Base-by-base conservation (phyloP, 1,140 invertebrate genomes). In the Phocides pigmalion region DNA sequence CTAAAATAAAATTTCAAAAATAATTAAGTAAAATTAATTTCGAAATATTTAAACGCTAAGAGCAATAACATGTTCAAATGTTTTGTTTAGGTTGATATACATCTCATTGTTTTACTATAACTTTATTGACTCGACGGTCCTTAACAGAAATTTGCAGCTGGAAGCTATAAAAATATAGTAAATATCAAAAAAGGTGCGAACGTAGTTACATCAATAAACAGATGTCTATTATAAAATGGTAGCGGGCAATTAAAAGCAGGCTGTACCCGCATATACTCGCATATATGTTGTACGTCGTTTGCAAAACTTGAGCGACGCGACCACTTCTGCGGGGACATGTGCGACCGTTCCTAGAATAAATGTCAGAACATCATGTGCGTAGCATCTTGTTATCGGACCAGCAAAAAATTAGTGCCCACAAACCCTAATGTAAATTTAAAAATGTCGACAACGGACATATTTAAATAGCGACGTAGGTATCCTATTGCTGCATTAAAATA, bases 311-410 rank as follows among this genome's bases (percentile, higher is more conserved):
- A 68, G 68, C 64, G 62, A 61, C 54, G 63, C 62, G 62, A 54
- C 50, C 62, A 49, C 65, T 62, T 65, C 58, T 69, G 44, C 39
- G 47, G 50, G 66, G 70, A 71, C 79, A 82, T 82, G 74, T 83
- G 82, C 62, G 72, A 71, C 44, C 66, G 47, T 87, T 89, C 87
- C 79, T 86, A 83, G 82, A 89, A 85, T 75, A 79, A 72, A 58
- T 59, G 64, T 44, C 56, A 62, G 39, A 35, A 25, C 69, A 50
- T 82, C 81, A 87, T 76, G 76, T 86, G 85, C 61, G 63, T 44
- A 64, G 53, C 83, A 86, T 87, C 79, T 85, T 84, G 73, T 41
- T 58, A 44, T 53, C 53, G 62, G 46, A 28, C 56, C 20, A 19
- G 68, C 78, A 89, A 87, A 89, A 86, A 81, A 76, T 69, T 53